Evolutionary conservation across 2,113 vertebrate species (phyloP), one percentile per base, ranked within the genome.

Genomic region (Calypte anna): DNA sequence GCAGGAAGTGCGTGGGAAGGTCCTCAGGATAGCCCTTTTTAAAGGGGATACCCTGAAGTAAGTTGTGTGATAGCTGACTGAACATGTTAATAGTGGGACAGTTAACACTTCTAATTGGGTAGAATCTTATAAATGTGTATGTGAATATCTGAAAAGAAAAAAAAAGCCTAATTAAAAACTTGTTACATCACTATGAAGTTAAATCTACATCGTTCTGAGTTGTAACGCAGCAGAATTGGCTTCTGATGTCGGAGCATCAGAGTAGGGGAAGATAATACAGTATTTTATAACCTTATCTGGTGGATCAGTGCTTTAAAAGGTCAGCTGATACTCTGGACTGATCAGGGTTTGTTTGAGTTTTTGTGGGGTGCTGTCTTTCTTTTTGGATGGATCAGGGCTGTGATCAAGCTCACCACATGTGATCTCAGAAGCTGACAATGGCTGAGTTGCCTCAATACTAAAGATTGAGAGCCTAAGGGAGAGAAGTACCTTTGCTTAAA

Each of bases 401-500:
- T 90, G 86, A 67, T 86, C 5, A 19, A 30, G 61, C 36, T 90
- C 3, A 2, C 50, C 4, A 1, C 68, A 9, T 57, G 78, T 54
- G 69, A 73, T 90, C 54, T 93, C 25, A 10, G 57, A 64, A 63
- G 79, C 50, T 85, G 78, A 11, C 5, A 7, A 9, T 76, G 58
- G 46, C 70, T 54, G 59, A 57, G 28, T 46, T 74, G 64, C 38
- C 83, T 94, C 6, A 3, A 28, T 81, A 50, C 48, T 23, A 38
- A 61, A 31, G 68, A 70, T 63, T 20, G 2, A 62, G 67, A 6
- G 33, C 55, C 75, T 63, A 74, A 38, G 67, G 66, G 85, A 85
- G 31, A 33, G 27, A 86, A 76, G 21, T 46, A 30, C 9, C 4
- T 94, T 93, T 90, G 75, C 48, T 93, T 91, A 77, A 93, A 82